Conservation (phyloP, 2,888 invertebrate genomes). For the Azorinus chamasolen region DNA sequence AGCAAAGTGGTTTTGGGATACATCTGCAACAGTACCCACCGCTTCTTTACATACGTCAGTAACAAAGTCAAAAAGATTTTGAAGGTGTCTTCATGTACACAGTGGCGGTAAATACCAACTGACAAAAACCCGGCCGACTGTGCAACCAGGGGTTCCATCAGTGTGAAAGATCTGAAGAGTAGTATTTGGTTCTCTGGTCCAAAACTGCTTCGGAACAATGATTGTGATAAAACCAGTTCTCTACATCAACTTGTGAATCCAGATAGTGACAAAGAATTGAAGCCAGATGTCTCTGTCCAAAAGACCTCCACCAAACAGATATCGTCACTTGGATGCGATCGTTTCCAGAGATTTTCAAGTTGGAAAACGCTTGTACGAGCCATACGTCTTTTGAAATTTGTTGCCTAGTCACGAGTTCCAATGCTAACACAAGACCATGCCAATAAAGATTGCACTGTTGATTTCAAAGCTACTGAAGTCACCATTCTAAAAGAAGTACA, state of each 20-base stretch:
- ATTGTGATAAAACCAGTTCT: neutral
- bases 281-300: no score
- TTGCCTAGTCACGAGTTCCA: no score
- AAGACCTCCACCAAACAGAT: neutral
- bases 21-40: conserved; percentile 33
- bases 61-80: conserved; percentile 48
- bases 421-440: no score
- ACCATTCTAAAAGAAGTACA: no score
- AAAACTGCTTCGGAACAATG: neutral
- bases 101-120: conserved; percentile 51
- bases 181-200: neutral
- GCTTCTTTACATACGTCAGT: conserved; percentile 62
- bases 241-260: neutral
- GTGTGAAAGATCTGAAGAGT: neutral
- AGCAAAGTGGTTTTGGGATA: conserved; percentile 62
- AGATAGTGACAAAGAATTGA: no score
- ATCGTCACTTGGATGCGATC: neutral
- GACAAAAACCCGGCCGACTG: conserved; percentile 48
- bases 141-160: conserved; percentile 23
- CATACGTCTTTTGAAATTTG: no score
- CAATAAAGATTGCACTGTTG: no score
- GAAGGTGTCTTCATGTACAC: conserved; percentile 15
- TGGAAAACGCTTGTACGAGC: conserved; percentile 33
- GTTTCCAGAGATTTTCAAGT: conserved; percentile 37
- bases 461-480: no score